phyloP scores from a whole-genome alignment of 2,888 invertebrate genomes.

The Agonopterix alstromeriana region DNA sequence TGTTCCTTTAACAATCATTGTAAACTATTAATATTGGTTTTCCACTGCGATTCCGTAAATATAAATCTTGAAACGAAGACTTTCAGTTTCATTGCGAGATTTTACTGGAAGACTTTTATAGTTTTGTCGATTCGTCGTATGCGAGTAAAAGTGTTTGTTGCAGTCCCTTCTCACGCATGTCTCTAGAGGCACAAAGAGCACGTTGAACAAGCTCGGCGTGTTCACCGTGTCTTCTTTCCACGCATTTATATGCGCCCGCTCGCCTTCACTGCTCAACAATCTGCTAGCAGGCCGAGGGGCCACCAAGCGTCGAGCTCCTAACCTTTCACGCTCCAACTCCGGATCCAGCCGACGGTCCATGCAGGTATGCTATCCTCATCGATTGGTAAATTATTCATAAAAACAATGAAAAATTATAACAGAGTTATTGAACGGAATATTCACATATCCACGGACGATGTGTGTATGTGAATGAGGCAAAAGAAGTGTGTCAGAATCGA shows the following conservation, averaged over 20 bases:
- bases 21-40: no score
- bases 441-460: no score
- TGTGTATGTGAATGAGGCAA: no score
- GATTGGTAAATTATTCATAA: background rate
- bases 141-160: conserved; percentile 33
- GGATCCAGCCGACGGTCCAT: conserved; percentile 91
- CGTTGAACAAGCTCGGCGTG: conserved; percentile 95
- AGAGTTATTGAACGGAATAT: no score
- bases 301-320: conserved; percentile 92
- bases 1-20: no score
- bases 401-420: background rate
- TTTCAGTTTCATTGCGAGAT: no score
- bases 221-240: conserved; percentile 99
- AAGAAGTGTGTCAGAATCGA: no score
- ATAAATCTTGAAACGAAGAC: no score
- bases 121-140: no score
- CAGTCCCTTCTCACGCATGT: conserved; percentile 97
- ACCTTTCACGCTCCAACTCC: conserved; percentile 92
- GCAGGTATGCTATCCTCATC: conserved; percentile 75
- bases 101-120: no score
- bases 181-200: conserved; percentile 95
- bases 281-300: conserved; percentile 93
- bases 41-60: no score
- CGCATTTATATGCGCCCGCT: conserved; percentile 97
- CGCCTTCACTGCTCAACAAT: conserved; percentile 94